phyloP scores from a whole-genome alignment of 2,888 invertebrate genomes.

The Agrotis clavis region DNA sequence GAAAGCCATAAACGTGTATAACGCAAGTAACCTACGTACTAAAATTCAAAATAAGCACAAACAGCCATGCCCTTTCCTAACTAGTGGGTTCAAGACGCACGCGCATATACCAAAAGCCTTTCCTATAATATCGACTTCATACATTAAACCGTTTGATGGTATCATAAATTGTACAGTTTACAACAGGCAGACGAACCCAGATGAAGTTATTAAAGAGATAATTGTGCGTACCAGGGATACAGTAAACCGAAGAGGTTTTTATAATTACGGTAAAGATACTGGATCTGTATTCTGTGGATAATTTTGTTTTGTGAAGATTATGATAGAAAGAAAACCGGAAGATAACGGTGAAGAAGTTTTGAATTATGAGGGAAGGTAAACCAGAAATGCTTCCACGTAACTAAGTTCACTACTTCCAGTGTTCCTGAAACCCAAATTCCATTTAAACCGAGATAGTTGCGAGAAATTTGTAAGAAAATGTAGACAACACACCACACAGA shows the following conservation, averaged over 20 bases:
- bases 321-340: neutral
- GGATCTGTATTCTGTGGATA: neutral
- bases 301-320: neutral
- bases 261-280: conserved; percentile 4
- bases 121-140: conserved; percentile 10
- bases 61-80: neutral
- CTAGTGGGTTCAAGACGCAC: neutral
- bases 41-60: neutral
- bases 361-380: neutral
- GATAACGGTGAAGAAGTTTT: neutral
- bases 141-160: conserved; percentile 32
- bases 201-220: conserved; percentile 53
- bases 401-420: no score
- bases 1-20: neutral
- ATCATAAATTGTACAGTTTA: conserved; percentile 47
- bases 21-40: neutral
- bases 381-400: neutral
- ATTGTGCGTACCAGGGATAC: conserved; percentile 30
- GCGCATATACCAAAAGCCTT: conserved; percentile 11
- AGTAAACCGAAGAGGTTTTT: conserved; percentile 17
- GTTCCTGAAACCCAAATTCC: neutral
- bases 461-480: no score
- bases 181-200: conserved; percentile 19
- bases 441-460: neutral
- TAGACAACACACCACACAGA: no score